These are phyloP conservation scores for Labeo catla DNA, from an alignment of 2,113 vertebrate species.

Conservation along the genomic window DNA sequence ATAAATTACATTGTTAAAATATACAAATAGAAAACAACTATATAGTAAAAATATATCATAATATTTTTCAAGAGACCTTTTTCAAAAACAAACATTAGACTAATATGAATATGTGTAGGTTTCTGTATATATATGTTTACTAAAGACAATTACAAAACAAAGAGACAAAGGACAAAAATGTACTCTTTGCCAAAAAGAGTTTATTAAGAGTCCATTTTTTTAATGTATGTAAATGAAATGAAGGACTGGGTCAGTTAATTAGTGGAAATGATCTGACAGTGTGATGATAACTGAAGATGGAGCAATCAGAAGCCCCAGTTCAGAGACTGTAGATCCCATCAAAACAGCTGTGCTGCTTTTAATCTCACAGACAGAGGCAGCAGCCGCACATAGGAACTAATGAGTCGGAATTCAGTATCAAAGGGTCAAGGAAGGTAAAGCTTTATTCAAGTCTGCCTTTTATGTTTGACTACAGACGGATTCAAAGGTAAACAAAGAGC, in stretches of 20 bases:
- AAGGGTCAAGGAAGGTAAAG: constrained; percentile 20
- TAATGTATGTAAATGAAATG: background rate
- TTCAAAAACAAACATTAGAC: too few relatives aligned
- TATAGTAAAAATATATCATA: too few relatives aligned
- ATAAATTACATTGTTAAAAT: too few relatives aligned
- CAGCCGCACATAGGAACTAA: background rate
- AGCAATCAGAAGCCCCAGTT: constrained; percentile 7
- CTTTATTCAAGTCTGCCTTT: constrained; percentile 27
- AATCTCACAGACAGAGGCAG: constrained; percentile 25
- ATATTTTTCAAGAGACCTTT: too few relatives aligned
- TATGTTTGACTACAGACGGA: constrained; percentile 31
- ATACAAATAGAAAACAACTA: too few relatives aligned
- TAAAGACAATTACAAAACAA: too few relatives aligned
- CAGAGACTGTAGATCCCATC: constrained; percentile 12
- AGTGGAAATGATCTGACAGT: background rate
- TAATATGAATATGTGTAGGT: too few relatives aligned
- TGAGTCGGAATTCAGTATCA: constrained; percentile 25
- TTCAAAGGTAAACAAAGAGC: background rate
- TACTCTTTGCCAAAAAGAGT: background rate
- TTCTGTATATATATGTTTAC: too few relatives aligned
- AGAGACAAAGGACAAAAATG: too few relatives aligned
- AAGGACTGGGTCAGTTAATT: background rate
- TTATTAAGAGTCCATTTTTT: background rate
- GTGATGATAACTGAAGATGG: background rate
- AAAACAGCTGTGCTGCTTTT: background rate